phyloP scores from a whole-genome alignment of 2,888 invertebrate genomes.

The Dynastes hyllus region DNA sequence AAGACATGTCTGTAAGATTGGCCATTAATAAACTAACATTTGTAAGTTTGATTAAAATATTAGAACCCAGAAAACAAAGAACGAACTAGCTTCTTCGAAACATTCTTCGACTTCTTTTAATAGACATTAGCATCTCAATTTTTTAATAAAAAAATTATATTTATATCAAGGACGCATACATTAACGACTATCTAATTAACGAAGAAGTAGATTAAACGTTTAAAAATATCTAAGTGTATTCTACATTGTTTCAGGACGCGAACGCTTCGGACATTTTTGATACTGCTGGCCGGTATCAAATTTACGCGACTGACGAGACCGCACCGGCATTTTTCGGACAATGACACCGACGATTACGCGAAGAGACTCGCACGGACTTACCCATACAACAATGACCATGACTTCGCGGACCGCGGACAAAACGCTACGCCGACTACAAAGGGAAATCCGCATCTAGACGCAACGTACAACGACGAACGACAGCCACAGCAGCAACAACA shows the following conservation, averaged over 20 bases:
- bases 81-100: too few species aligned
- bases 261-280: conserved; percentile 45
- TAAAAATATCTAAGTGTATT: not conserved
- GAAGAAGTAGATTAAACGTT: too few species aligned
- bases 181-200: too few species aligned
- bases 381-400: conserved; percentile 39
- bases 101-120: too few species aligned
- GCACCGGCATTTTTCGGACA: conserved; percentile 44
- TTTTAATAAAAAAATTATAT: too few species aligned
- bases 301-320: conserved; percentile 48
- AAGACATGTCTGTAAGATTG: too few species aligned
- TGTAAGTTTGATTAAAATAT: too few species aligned
- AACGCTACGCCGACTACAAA: conserved; percentile 20
- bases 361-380: conserved; percentile 37
- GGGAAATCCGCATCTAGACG: conserved; percentile 22
- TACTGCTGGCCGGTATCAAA: conserved; percentile 52
- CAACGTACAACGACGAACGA: conserved; percentile 23
- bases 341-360: conserved; percentile 46
- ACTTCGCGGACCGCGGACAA: conserved; percentile 40
- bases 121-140: too few species aligned
- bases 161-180: too few species aligned
- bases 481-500: conserved; percentile 1
- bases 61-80: too few species aligned
- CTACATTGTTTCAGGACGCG: conserved; percentile 43
- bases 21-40: too few species aligned